Evolutionary conservation across 2,113 vertebrate species (phyloP).

Genomic region (Phodopus roborovskii): DNA sequence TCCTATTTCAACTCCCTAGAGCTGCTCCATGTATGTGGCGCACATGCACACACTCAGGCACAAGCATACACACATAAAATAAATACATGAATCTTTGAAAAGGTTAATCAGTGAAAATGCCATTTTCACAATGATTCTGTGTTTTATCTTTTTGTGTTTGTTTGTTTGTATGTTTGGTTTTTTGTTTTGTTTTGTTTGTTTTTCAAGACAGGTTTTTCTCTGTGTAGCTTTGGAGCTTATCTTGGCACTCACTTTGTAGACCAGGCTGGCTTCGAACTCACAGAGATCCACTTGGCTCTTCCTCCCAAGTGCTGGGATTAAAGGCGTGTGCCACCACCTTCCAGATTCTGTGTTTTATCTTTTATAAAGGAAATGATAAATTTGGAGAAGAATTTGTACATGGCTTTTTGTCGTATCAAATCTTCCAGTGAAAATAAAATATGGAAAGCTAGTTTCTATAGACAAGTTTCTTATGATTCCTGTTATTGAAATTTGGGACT

Average conservation of each 20-base stretch:
- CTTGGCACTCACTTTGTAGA: too few relatives aligned
- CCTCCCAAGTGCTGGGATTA: too few relatives aligned
- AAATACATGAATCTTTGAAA: neutral
- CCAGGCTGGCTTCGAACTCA: too few relatives aligned
- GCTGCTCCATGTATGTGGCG: neutral
- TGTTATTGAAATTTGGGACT: slow-evolving; percentile 2
- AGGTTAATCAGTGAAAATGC: neutral
- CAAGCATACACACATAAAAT: neutral
- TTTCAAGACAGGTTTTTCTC: too few relatives aligned
- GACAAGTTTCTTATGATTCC: slow-evolving; percentile 22
- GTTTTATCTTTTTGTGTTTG: neutral
- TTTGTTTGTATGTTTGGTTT: too few relatives aligned
- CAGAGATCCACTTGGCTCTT: too few relatives aligned
- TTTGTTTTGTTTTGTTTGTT: too few relatives aligned
- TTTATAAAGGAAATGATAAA: neutral
- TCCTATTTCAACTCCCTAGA: neutral
- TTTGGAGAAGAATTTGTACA: neutral
- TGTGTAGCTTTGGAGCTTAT: too few relatives aligned
- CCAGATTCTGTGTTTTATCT: neutral
- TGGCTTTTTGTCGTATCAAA: neutral
- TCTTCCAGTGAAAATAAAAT: neutral
- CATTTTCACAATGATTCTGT: slow-evolving; percentile 7
- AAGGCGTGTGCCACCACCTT: too few relatives aligned
- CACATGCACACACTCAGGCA: neutral
- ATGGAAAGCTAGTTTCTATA: neutral